These are phyloP conservation scores for Drosophila lini DNA, from an alignment of 1,140 invertebrate species.

Conservation along the genomic window DNA sequence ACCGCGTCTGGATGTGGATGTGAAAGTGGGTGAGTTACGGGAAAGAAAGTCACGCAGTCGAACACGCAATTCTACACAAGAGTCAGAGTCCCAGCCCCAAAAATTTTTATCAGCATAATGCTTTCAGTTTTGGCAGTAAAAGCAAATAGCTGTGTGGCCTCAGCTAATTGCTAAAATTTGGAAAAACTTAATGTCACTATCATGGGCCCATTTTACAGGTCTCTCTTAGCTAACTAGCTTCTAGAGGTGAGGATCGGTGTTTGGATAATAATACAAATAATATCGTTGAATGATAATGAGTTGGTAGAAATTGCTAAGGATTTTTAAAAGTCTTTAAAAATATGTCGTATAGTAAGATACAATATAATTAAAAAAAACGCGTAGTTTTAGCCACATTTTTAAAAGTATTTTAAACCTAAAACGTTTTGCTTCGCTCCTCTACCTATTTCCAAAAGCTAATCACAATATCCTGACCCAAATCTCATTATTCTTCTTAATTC, in stretches of 20 bases:
- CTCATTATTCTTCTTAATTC: not conserved
- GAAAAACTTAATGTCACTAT: slow-evolving; percentile 59
- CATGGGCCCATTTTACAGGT: slow-evolving; percentile 7
- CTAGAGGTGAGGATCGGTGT: not conserved
- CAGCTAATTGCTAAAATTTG: slow-evolving; percentile 59
- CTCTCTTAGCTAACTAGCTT: slow-evolving; percentile 2
- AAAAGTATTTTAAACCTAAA: not conserved
- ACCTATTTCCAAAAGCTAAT: not conserved
- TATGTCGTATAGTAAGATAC: not conserved
- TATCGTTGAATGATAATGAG: not conserved
- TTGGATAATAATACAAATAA: not conserved
- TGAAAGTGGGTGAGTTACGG: slow-evolving; percentile 59
- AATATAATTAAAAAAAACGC: not conserved
- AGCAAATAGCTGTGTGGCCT: slow-evolving; percentile 39
- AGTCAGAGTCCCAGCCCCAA: slow-evolving; percentile 40
- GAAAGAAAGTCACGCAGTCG: slow-evolving; percentile 72
- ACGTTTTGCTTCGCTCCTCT: not conserved
- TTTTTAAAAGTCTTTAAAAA: not conserved
- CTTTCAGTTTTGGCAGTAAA: slow-evolving; percentile 58
- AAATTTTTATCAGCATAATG: slow-evolving; percentile 57
- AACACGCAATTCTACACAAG: slow-evolving; percentile 64
- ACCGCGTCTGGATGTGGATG: slow-evolving; percentile 20
- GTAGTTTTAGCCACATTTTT: not conserved
- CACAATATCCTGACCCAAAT: not conserved
- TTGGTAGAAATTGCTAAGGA: not conserved